A percentile compares a stretch with the other conserved stretches of the same genome.
Conservation (phyloP, 2,113 vertebrate species). For the Cyanoliseus patagonus region DNA sequence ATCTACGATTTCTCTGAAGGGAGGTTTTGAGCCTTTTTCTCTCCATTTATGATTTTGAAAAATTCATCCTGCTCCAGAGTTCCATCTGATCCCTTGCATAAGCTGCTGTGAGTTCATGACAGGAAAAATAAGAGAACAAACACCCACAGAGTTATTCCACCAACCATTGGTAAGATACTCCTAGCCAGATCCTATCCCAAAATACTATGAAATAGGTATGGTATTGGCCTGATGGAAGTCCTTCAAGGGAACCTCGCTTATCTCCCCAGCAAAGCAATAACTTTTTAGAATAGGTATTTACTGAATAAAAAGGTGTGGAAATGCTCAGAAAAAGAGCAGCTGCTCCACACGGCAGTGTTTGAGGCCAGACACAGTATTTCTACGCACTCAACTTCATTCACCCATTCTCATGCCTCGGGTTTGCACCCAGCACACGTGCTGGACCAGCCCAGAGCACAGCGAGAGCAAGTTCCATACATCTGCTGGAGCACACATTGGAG, state of each 20-base stretch:
- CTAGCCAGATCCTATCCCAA: background rate
- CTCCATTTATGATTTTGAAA: background rate
- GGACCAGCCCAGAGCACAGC: background rate
- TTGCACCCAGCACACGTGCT: background rate
- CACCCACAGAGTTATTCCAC: background rate
- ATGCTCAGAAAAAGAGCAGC: background rate
- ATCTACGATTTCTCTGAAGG: background rate
- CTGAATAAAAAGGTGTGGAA: background rate
- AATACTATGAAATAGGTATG: background rate
- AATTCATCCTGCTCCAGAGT: background rate
- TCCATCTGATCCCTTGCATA: background rate
- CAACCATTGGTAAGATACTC: background rate
- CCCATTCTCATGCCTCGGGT: background rate
- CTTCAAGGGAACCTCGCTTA: background rate
- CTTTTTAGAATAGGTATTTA: background rate
- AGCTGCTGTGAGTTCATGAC: background rate
- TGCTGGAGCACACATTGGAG: accelerated
- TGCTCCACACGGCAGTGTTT: background rate
- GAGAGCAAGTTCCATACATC: background rate
- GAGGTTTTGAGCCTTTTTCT: background rate
- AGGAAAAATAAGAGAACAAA: background rate
- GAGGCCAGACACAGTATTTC: background rate
- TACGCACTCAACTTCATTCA: accelerated
- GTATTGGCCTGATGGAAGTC: background rate
- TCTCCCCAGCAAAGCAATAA: background rate